Conservation (phyloP, 2,113 vertebrate species). For the Chaetorhynchus papuensis region DNA sequence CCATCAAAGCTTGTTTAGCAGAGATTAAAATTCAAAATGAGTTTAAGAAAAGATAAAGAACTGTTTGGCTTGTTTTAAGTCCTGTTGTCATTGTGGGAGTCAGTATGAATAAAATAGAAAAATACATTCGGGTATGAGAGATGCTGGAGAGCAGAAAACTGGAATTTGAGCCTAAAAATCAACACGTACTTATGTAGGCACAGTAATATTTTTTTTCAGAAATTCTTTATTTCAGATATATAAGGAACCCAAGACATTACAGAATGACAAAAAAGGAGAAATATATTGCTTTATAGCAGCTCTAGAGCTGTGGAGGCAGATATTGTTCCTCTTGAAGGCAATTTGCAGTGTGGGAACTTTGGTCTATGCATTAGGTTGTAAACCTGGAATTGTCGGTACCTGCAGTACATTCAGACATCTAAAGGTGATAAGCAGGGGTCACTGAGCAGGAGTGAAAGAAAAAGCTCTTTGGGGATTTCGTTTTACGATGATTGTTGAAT, state of each 20-base stretch:
- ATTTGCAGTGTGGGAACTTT: not conserved
- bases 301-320: not conserved
- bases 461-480: not conserved
- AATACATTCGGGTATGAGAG: not conserved
- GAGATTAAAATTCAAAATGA: not conserved
- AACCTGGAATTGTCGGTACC: not conserved
- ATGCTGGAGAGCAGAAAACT: not conserved
- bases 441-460: not conserved
- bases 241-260: not conserved
- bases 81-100: not conserved
- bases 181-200: accelerated
- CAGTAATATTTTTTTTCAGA: not conserved
- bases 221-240: not conserved
- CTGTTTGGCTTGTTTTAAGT: not conserved
- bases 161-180: not conserved
- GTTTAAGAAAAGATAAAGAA: not conserved
- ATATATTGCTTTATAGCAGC: not conserved
- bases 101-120: not conserved
- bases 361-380: not conserved
- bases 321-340: not conserved
- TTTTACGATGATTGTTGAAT: not conserved
- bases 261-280: not conserved
- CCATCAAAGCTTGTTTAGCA: not conserved
- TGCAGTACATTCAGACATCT: too few relatives aligned
- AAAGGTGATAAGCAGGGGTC: not conserved